phyloP scores from a whole-genome alignment of 2,888 invertebrate genomes.

The Protodeltote pygarga region DNA sequence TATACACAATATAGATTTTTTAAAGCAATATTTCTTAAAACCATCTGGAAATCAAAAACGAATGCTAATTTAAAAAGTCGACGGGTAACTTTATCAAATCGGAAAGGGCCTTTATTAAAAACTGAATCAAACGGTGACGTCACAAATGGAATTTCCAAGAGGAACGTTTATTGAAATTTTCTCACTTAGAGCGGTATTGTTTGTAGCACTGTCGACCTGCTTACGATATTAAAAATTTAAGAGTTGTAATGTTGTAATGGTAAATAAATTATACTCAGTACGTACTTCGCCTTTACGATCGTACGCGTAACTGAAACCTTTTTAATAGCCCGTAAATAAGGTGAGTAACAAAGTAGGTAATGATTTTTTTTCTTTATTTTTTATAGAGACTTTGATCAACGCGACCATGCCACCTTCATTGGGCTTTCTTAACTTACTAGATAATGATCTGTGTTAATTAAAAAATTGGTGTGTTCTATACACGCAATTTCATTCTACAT shows the following conservation, averaged over 20 bases:
- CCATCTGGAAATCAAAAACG: too few species aligned
- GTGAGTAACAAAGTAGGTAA: conserved; percentile 17
- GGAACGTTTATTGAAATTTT: not conserved
- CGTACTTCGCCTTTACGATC: conserved; percentile 11
- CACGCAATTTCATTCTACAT: not conserved
- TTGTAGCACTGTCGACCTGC: not conserved
- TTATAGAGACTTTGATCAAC: too few species aligned
- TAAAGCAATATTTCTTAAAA: too few species aligned
- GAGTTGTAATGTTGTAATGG: not conserved
- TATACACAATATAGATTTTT: too few species aligned
- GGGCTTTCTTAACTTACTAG: too few species aligned
- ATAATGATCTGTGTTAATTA: conserved; percentile 22
- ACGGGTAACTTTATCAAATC: not conserved
- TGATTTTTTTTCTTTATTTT: too few species aligned
- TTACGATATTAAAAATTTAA: not conserved
- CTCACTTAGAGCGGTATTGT: conserved; percentile 4
- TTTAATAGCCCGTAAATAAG: conserved; percentile 30
- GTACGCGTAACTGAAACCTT: conserved; percentile 3
- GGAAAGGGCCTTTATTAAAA: conserved; percentile 14
- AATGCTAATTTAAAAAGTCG: too few species aligned
- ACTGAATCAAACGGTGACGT: not conserved
- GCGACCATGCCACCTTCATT: too few species aligned
- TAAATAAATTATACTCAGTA: conserved; percentile 15
- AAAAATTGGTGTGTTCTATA: not conserved
- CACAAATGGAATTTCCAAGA: conserved; percentile 3